phyloP scores from a whole-genome alignment of 2,888 invertebrate genomes.

The Gastrophysa polygoni region DNA sequence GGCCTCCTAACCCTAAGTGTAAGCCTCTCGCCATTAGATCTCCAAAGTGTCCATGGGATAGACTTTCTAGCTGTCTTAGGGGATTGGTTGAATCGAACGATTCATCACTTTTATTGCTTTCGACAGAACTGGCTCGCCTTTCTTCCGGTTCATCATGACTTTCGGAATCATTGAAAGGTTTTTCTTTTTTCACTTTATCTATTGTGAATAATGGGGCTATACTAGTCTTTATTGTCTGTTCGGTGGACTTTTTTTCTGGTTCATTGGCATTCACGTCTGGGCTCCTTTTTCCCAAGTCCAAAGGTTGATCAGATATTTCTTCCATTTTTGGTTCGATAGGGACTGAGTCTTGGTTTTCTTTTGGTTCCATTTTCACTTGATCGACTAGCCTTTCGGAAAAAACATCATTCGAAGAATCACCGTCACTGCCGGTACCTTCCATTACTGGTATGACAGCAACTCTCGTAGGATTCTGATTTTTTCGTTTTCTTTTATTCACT shows the following conservation, averaged over 20 bases:
- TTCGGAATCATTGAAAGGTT: conserved; percentile 47
- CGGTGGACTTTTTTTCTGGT: conserved; percentile 49
- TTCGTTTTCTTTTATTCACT: conserved; percentile 82
- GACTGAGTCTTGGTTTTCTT: conserved; percentile 35
- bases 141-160: conserved; percentile 55
- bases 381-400: conserved; percentile 49
- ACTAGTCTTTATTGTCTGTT: conserved; percentile 55
- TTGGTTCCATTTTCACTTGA: conserved; percentile 37
- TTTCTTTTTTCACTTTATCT: conserved; percentile 58
- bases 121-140: conserved; percentile 62
- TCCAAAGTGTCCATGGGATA: conserved; percentile 79
- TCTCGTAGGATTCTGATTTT: conserved; percentile 86
- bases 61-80: conserved; percentile 76
- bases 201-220: conserved; percentile 55
- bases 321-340: conserved; percentile 36
- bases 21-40: conserved; percentile 58
- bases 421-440: conserved; percentile 65
- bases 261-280: conserved; percentile 58
- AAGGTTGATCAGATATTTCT: conserved; percentile 50
- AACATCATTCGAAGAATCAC: conserved; percentile 66
- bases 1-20: conserved; percentile 54
- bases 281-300: conserved; percentile 59
- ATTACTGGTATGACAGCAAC: conserved; percentile 68
- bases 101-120: conserved; percentile 65
- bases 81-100: conserved; percentile 72